Base-by-base conservation (phyloP, 2,888 invertebrate genomes). In the Rhodophaea formosa region DNA sequence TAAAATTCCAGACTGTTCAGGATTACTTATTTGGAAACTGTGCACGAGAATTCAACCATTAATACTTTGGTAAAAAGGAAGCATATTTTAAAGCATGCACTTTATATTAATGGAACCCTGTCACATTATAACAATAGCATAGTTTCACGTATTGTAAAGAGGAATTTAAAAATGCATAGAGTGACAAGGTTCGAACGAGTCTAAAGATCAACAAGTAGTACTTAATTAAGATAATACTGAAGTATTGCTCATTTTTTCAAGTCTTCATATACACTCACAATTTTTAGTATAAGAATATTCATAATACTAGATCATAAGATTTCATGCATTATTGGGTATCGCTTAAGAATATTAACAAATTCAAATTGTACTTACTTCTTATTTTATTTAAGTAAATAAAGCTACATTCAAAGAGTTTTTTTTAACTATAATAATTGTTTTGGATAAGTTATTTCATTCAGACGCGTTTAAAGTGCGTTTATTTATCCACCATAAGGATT, bases 321-420 rank as follows among this genome's bases (percentile, higher is more conserved):
- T 54, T 43, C 30, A 30, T 43, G 16, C 53, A 43, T 29, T 39
- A 16, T 30, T 54, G 30, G 30, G 32, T 54, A 30, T 14, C 16
- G 51, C 35, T 12, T 1, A 35, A 51, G 17, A 12, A 17, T 35
- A 35, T 51, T 16, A 17, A 12, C 35, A 17, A 35, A 17, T 35
- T 35, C 1, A 32, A 14, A 5, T 51, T 10, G 15, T 8, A 7
- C 15, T 30, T 15, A 49, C 7, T n/a, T 32, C 8, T 14, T 15
- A 3, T 15, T 32, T 32, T 8, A 32, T 49, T 49, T 49, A 16
- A 10, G 32, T 49, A 64, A 59, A 65, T 56, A 57, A 59, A 62
- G 46, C 57, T 42, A 46, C 39, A 15, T 49, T 49, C 32, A 32
- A 32, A 49, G 49, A 49, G 14, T 32, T 55, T 32, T 46, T 49